Evolutionary conservation across 2,113 vertebrate genomes (phyloP).

Genomic region (Sialia sialis): DNA sequence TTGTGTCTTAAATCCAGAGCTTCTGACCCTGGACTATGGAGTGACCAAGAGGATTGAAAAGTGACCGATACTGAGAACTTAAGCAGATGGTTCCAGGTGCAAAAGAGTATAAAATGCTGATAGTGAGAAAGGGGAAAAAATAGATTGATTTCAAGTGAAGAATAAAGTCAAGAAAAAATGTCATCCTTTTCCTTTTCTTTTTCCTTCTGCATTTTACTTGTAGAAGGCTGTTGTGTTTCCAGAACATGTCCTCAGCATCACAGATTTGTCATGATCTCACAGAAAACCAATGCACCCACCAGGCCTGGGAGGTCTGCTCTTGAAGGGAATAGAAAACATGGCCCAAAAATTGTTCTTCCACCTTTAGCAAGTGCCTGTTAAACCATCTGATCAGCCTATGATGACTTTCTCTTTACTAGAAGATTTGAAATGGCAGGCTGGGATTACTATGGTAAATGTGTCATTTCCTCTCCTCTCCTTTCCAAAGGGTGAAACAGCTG

Average conservation of each 20-base stretch:
- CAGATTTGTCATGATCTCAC: background rate
- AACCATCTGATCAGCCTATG: background rate
- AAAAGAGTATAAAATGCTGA: background rate
- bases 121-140: background rate
- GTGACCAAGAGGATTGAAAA: slow-evolving; percentile 66
- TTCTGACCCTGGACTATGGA: slow-evolving; percentile 67
- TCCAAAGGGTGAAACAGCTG: background rate
- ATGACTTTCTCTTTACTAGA: background rate
- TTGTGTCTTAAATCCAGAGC: slow-evolving; percentile 23
- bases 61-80: background rate
- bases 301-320: background rate
- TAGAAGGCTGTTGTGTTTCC: background rate
- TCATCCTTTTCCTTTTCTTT: background rate
- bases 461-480: background rate
- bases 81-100: background rate
- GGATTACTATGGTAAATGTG: background rate
- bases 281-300: background rate
- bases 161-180: background rate
- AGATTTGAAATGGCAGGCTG: background rate
- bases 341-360: background rate
- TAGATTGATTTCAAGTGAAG: background rate
- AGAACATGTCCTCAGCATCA: background rate
- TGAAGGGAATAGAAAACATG: background rate
- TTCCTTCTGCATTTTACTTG: background rate
- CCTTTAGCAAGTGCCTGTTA: background rate